These are phyloP conservation scores for Blastobasis adustella DNA, from an alignment of 2,888 invertebrate species.

Conservation along the genomic window DNA sequence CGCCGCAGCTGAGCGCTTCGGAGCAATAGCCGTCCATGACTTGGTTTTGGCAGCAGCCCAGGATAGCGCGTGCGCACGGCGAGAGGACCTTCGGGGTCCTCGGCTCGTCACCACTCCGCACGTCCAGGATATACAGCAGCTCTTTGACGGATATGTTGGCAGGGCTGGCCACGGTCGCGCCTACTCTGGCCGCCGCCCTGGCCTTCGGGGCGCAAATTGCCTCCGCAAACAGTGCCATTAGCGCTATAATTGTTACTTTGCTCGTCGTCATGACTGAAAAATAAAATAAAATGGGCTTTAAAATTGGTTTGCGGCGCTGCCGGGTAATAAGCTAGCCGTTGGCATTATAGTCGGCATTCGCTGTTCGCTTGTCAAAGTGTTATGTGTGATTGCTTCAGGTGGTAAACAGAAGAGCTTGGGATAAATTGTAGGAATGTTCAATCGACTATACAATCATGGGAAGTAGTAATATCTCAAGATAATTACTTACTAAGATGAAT, in stretches of 20 bases:
- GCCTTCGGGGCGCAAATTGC: conserved; percentile 31
- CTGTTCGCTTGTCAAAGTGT: no score
- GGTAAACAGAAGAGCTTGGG: no score
- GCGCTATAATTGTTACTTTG: conserved; percentile 21
- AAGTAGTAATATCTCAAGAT: no score
- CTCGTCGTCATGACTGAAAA: conserved; percentile 39
- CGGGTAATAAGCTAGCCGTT: no score
- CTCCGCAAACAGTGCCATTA: conserved; percentile 25
- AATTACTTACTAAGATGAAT: no score
- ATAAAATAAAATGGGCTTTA: conserved; percentile 6
- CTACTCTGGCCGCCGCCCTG: conserved; percentile 18
- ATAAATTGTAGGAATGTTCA: no score
- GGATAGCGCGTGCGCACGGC: conserved; percentile 83
- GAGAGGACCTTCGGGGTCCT: conserved; percentile 45
- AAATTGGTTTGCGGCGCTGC: background rate
- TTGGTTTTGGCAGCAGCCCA: conserved; percentile 79
- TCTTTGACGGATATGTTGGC: conserved; percentile 42
- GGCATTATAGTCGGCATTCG: no score
- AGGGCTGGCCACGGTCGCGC: conserved; percentile 47
- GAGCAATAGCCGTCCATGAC: conserved; percentile 78
- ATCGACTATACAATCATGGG: no score
- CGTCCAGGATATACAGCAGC: conserved; percentile 39
- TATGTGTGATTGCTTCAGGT: no score
- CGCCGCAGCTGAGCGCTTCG: conserved; percentile 81
- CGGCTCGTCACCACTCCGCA: conserved; percentile 28